Evolutionary conservation across 2,888 invertebrate genomes (phyloP).

Genomic region (Acanthosepion pharaonis): DNA sequence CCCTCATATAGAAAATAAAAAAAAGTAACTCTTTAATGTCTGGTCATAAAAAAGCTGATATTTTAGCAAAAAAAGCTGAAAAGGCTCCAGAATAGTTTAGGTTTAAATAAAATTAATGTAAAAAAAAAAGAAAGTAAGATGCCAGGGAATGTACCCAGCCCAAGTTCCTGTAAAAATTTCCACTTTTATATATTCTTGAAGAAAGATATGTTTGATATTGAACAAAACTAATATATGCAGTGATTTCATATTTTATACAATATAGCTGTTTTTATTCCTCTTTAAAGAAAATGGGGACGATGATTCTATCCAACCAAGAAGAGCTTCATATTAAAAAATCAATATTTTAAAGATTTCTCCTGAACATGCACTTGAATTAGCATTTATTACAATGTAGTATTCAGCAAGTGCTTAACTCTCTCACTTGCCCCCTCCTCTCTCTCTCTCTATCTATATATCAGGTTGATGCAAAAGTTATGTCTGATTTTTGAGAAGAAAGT

Average conservation of each 20-base stretch:
- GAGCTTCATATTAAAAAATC: neutral
- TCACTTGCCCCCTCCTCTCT: neutral
- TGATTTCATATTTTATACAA: neutral
- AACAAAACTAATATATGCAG: neutral
- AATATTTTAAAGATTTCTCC: neutral
- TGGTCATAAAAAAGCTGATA: too few species aligned
- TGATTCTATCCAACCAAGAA: neutral
- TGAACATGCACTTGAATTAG: neutral
- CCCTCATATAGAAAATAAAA: too few species aligned
- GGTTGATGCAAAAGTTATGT: too few species aligned
- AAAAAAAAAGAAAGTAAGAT: too few species aligned
- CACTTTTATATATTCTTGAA: too few species aligned
- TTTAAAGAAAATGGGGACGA: neutral
- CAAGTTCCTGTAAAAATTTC: too few species aligned
- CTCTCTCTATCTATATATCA: neutral
- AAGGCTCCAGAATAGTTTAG: too few species aligned
- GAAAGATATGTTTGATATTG: neutral
- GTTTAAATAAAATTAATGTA: too few species aligned
- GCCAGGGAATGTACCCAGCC: too few species aligned
- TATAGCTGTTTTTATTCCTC: neutral
- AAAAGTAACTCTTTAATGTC: too few species aligned
- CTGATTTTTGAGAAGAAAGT: too few species aligned
- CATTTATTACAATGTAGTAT: neutral
- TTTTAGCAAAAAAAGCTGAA: too few species aligned
- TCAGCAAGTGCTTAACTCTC: neutral